Base-by-base conservation (phyloP, 1,140 invertebrate species). In the Saccostrea glomerata region DNA sequence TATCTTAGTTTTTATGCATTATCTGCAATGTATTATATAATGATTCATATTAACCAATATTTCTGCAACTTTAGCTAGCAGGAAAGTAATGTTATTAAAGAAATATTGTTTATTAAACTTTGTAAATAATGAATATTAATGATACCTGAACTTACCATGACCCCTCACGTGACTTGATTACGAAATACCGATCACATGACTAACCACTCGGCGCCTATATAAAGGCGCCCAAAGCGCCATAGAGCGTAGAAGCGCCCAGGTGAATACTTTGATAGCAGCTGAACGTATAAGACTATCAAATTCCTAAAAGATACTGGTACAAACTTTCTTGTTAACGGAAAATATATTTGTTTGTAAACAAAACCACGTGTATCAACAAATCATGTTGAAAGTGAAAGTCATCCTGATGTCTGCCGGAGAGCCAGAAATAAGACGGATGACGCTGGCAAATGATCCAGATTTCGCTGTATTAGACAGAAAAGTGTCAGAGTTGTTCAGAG, bases 121-220 rank as follows among this genome's bases (percentile, higher is more conserved):
- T 47, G n/a, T 2, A 2, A 30, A 25, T 77, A 15, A 77, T 77
- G 70, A 77, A 77, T 77, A 77, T 77, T 77, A 77, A 77, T 77
- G 70, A 77, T 25, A 36, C 11, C 1, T 63, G 70, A 77, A 77
- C 70, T 77, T 77, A 4, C 70, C 70, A 30, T 77, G 70, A 30
- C 23, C 23, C 30, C 70, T 77, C 70, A 77, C 70, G 70, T 77
- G 70, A 77, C 25, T 77, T 5, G 12, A 77, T 77, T 77, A 77
- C 70, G 70, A 77, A 77, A 77, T 77, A 77, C 70, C 70, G 36
- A 25, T 77, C 70, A 77, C 70, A 77, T 77, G 70, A 77, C 58
- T 63, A 25, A 77, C 25, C 70, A 4, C 15, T 0, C 23, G 15
- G 70, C 70, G 70, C 70, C 70, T 77, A 77, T 77, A 77, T 40